Conservation (phyloP, 2,888 invertebrate species). For the Phytoseiulus persimilis region DNA sequence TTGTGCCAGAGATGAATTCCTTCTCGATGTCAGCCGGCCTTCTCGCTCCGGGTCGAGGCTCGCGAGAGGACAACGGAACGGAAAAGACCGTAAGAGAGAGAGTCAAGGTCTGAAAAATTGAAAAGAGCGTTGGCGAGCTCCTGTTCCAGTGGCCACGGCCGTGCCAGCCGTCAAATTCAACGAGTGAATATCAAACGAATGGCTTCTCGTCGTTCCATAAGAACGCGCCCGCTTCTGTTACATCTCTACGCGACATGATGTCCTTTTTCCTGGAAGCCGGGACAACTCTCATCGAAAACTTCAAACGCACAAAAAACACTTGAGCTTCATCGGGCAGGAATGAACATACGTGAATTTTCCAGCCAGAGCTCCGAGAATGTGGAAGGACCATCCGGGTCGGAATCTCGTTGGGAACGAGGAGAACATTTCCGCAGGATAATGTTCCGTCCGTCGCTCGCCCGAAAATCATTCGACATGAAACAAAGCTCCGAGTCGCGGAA, state of each 20-base stretch:
- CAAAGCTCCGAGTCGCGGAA: too few relatives aligned
- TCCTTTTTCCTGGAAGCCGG: too few relatives aligned
- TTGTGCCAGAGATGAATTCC: neutral
- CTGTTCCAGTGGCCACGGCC: neutral
- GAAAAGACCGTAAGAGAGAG: neutral
- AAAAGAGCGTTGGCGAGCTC: neutral
- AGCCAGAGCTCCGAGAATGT: too few relatives aligned
- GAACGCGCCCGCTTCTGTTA: neutral
- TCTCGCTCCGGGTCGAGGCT: neutral
- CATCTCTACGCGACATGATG: neutral
- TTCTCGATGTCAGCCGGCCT: neutral
- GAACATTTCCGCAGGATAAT: too few relatives aligned
- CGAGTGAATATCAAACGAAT: neutral
- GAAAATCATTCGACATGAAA: too few relatives aligned
- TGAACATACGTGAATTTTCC: too few relatives aligned
- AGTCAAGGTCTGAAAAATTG: neutral
- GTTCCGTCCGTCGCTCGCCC: too few relatives aligned
- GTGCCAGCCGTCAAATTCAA: neutral
- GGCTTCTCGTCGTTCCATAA: neutral
- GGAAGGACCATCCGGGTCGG: too few relatives aligned
- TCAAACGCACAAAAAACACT: too few relatives aligned
- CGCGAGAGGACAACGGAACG: neutral
- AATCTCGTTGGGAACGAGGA: too few relatives aligned
- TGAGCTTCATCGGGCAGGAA: too few relatives aligned
- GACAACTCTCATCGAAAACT: too few relatives aligned